Conservation (phyloP, 2,113 vertebrate species). For the Herpetotheres cachinnans region DNA sequence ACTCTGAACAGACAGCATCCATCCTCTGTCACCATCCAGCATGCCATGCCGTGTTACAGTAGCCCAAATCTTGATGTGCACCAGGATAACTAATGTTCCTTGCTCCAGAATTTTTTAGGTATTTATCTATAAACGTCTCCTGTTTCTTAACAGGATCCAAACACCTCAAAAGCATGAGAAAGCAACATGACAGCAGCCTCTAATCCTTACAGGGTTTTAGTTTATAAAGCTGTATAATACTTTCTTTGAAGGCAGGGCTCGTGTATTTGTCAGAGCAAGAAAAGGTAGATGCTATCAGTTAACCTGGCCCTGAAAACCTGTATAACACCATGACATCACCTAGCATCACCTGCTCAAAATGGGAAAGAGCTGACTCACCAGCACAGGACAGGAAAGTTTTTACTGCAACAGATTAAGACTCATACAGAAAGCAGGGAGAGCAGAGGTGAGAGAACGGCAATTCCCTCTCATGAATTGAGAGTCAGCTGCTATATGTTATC, state of each 20-base stretch:
- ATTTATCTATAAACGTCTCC: not conserved
- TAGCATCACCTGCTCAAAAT: not conserved
- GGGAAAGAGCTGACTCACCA: not conserved
- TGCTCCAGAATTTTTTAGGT: not conserved
- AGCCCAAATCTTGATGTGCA: not conserved
- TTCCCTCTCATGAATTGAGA: not conserved
- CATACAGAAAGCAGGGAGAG: not conserved
- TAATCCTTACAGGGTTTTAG: not conserved
- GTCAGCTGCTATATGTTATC: not conserved
- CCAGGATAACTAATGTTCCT: not conserved
- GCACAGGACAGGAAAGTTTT: not conserved
- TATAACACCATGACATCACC: conserved; percentile 13
- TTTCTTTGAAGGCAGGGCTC: conserved; percentile 17
- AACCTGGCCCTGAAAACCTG: not conserved
- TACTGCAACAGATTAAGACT: not conserved
- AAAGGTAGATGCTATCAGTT: conserved; percentile 6
- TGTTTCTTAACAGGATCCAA: not conserved
- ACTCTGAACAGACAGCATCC: not conserved
- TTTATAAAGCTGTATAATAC: not conserved
- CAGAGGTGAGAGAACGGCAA: not conserved
- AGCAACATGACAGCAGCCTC: not conserved
- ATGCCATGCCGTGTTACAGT: not conserved
- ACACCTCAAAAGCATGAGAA: not conserved
- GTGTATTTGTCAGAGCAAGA: conserved; percentile 14
- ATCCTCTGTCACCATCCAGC: not conserved